These are phyloP conservation scores for Candoia aspera DNA, from an alignment of 2,113 vertebrate genomes.

Conservation along the genomic window DNA sequence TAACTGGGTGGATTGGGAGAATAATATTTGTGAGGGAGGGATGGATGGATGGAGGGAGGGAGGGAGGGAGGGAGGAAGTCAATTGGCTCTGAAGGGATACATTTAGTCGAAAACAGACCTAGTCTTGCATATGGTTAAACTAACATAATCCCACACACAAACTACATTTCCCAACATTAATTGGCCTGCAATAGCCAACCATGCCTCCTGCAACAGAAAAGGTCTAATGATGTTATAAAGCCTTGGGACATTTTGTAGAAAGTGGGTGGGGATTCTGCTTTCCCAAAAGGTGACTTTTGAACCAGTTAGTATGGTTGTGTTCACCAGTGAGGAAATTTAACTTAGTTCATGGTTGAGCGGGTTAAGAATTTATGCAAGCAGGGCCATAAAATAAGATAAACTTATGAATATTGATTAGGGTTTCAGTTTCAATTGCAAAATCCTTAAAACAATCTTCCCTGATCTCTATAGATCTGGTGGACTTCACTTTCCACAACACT, in stretches of 20 bases:
- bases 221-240: not conserved
- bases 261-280: not conserved
- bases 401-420: not conserved
- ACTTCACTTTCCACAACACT: not conserved
- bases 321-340: not conserved
- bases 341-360: not conserved
- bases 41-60: too few species aligned
- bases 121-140: not conserved
- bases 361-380: not conserved
- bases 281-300: not conserved
- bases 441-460: not conserved
- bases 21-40: too few species aligned
- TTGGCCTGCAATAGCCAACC: not conserved
- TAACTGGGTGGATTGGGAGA: too few species aligned
- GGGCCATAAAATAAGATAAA: not conserved
- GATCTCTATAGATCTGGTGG: not conserved
- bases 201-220: not conserved
- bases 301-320: not conserved
- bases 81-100: not conserved
- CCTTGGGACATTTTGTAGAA: not conserved
- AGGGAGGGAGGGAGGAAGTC: too few species aligned
- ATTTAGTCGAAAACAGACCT: not conserved
- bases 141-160: not conserved
- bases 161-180: not conserved
- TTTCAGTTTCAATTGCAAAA: not conserved